A percentile compares a stretch with the other conserved stretches of the same genome.
Conservation (phyloP, 2,888 invertebrate species). For the Pyralis farinalis region DNA sequence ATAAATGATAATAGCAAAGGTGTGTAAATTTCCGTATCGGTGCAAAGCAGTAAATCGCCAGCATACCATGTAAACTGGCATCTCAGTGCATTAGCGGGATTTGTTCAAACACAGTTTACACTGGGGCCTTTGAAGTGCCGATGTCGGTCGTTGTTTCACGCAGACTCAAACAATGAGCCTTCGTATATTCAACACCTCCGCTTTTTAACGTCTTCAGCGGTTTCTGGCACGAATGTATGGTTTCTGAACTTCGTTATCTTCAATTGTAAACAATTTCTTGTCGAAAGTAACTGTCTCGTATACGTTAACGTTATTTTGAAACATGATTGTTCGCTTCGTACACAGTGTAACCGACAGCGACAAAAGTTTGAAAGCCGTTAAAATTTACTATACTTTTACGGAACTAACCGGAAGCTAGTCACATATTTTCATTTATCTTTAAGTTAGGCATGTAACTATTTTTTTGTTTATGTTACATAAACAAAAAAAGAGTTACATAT, state of each 20-base stretch:
- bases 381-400: too few species aligned
- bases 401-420: too few species aligned
- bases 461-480: too few species aligned
- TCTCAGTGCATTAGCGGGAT: conserved; percentile 59
- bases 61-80: conserved; percentile 32
- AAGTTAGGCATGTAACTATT: too few species aligned
- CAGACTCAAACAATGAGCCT: conserved; percentile 60
- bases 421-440: too few species aligned
- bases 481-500: too few species aligned
- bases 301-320: conserved; percentile 7
- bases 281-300: conserved; percentile 30
- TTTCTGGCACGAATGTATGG: conserved; percentile 41
- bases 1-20: too few species aligned
- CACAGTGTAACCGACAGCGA: too few species aligned
- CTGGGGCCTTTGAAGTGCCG: conserved; percentile 55
- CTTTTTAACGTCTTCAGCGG: conserved; percentile 62
- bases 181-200: conserved; percentile 61
- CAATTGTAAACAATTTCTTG: conserved; percentile 33
- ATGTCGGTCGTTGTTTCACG: conserved; percentile 58
- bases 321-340: too few species aligned
- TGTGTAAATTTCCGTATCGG: conserved; percentile 1
- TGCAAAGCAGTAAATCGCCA: conserved; percentile 2
- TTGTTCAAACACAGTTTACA: conserved; percentile 48
- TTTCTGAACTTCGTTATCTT: conserved; percentile 47
- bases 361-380: too few species aligned